Evolutionary conservation across 2,113 vertebrate species (phyloP).

Genomic region (Petrocephalus microphthalmus): DNA sequence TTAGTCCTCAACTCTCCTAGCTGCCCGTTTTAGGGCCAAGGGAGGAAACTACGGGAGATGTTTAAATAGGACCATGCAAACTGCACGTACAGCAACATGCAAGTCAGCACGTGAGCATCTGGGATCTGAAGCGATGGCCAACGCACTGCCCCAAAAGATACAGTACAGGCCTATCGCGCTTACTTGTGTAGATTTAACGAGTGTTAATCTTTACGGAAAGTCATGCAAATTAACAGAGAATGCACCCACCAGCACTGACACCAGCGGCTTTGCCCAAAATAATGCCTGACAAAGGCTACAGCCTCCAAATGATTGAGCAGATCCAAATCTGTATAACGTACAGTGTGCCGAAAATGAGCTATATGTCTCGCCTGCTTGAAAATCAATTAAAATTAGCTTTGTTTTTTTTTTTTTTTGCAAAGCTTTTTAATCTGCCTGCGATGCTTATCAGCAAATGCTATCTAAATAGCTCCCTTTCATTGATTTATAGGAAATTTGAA

Average conservation of each 20-base stretch:
- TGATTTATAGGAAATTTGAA: conserved; percentile 14
- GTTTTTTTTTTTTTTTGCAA: neutral
- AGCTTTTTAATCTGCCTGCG: conserved; percentile 1
- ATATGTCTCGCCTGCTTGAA: neutral
- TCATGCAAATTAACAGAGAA: neutral
- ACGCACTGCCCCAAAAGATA: neutral
- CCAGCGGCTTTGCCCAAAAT: neutral
- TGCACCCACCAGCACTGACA: neutral
- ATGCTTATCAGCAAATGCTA: conserved; percentile 1
- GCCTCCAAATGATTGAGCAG: neutral
- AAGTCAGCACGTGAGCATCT: no score
- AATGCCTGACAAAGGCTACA: neutral
- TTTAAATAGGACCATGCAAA: neutral
- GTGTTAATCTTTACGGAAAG: neutral
- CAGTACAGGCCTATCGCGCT: neutral
- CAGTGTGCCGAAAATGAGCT: neutral
- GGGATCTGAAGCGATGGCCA: no score
- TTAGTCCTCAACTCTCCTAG: neutral
- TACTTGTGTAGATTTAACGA: neutral
- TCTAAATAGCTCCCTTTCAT: conserved; percentile 5
- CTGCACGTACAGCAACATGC: no score
- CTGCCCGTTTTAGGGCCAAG: neutral
- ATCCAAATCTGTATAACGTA: neutral
- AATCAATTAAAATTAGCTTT: conserved; percentile 18
- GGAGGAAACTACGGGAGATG: neutral